Evolutionary conservation across 2,888 invertebrate genomes (phyloP), one percentile per base, ranked within the genome.

Genomic region (Drosophila melanosoma): DNA sequence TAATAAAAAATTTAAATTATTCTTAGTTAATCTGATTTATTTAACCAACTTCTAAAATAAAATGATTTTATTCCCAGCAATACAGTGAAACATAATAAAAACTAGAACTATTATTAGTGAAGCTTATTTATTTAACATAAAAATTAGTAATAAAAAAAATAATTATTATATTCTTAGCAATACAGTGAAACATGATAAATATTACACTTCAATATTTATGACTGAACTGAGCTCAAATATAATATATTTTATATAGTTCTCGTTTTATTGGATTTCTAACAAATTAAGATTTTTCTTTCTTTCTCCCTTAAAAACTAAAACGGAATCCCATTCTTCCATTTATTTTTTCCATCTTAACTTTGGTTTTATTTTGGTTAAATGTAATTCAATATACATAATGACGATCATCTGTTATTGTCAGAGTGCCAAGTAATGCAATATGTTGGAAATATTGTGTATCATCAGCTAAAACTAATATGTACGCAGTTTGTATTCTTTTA

Each of bases 401-500:
- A 15, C 8, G 23, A 45, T 23, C 45, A 45, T 45, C 20, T 23
- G 45, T 53, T 20, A 15, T 15, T 33, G 52, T 35, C 20, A 35
- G 17, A 35, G 5, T 15, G 15, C 29, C 0, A 17, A 20, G 29
- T 57, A 20, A 12, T 17, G 23, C n/a, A n/a, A 48, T 26, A n/a
- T 40, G 40, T 10, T n/a, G 35, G 12, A 52, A 45, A 29, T 32
- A 49, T 32, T 49, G 38, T 49, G 38, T 33, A 33, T 33, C 32
- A 32, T 23, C 10, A n/a, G 8, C 15, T 36, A 17, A 36, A 12
- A 54, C 23, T 65, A 56, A 29, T 33, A 48, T 45, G 7, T 15
- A 3, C 53, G 57, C 33, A 54, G 29, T 54, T 56, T 33, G 32
- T 38, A 26, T 29, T 69, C 40, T 73, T 56, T 56, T 42, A 62